A percentile compares a stretch with the other conserved stretches of the same genome.
phyloP scores from a whole-genome alignment of 2,888 invertebrate genomes.

The Carcina quercana region DNA sequence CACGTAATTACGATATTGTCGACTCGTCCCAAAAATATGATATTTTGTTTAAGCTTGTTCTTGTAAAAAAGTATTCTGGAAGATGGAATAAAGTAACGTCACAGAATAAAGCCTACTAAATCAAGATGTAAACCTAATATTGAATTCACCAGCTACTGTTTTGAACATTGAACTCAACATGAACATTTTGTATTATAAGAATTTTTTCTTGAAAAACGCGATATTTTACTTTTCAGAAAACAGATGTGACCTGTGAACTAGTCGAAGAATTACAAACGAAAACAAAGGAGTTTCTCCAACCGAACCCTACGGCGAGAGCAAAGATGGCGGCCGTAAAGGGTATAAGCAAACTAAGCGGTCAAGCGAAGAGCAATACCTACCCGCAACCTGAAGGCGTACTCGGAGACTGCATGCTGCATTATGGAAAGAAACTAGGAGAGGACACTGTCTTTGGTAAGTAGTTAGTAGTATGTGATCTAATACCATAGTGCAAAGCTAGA shows the following conservation, averaged over 20 bases:
- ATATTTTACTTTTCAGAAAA: constrained; percentile 88
- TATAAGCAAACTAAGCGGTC: constrained; percentile 97
- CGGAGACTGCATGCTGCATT: constrained; percentile 96
- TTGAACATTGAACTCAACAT: no score
- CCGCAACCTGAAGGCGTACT: constrained; percentile 98
- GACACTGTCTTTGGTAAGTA: constrained; percentile 91
- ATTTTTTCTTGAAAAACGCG: no score
- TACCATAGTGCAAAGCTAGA: background rate
- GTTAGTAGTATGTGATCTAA: background rate
- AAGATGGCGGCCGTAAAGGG: constrained; percentile 97
- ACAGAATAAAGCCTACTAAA: no score
- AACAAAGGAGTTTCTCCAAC: constrained; percentile 99
- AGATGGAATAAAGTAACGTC: no score
- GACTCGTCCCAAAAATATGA: no score
- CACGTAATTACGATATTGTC: no score
- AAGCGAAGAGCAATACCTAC: constrained; percentile 97
- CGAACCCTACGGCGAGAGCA: constrained; percentile 96
- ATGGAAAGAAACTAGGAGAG: constrained; percentile 96
- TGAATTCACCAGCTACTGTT: no score
- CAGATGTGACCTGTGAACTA: constrained; percentile 97
- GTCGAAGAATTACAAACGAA: constrained; percentile 97
- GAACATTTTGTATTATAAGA: no score
- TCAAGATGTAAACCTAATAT: no score
- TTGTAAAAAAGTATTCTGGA: no score
- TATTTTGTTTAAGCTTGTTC: no score